Evolutionary conservation across 2,888 invertebrate species (phyloP).

Genomic region (Eilema caniola): DNA sequence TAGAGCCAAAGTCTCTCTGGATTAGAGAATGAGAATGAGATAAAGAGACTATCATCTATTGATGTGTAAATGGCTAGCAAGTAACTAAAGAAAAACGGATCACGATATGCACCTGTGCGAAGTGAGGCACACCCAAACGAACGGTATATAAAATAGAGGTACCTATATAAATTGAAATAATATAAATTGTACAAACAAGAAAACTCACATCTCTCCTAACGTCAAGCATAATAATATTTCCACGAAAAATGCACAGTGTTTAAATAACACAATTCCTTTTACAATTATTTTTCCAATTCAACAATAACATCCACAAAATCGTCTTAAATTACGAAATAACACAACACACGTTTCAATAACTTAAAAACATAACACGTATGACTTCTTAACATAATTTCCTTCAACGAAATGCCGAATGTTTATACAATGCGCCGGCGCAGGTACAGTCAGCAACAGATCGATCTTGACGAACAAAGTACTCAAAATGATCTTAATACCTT

Average conservation of each 20-base stretch:
- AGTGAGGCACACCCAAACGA: too few relatives aligned
- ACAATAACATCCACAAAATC: background rate
- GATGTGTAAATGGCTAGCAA: too few relatives aligned
- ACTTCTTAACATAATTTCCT: slow-evolving; percentile 42
- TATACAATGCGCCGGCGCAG: slow-evolving; percentile 36
- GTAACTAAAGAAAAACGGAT: too few relatives aligned
- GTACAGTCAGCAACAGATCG: too few relatives aligned
- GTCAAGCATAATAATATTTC: background rate
- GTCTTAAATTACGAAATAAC: slow-evolving; percentile 2
- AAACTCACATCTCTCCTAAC: background rate
- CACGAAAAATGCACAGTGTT: background rate
- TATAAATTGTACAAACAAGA: background rate
- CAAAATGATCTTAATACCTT: too few relatives aligned
- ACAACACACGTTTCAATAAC: slow-evolving; percentile 9
- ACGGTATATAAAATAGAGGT: too few relatives aligned
- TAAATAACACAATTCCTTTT: background rate
- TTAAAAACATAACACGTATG: slow-evolving; percentile 19
- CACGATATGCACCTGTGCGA: too few relatives aligned
- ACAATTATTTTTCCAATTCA: slow-evolving; percentile 4
- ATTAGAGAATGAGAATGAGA: too few relatives aligned
- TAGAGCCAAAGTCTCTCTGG: too few relatives aligned
- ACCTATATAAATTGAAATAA: background rate
- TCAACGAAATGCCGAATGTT: slow-evolving; percentile 40
- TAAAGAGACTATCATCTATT: too few relatives aligned
- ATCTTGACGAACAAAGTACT: too few relatives aligned